Base-by-base conservation (phyloP, 1,140 invertebrate genomes). In the Penaeus indicus region DNA sequence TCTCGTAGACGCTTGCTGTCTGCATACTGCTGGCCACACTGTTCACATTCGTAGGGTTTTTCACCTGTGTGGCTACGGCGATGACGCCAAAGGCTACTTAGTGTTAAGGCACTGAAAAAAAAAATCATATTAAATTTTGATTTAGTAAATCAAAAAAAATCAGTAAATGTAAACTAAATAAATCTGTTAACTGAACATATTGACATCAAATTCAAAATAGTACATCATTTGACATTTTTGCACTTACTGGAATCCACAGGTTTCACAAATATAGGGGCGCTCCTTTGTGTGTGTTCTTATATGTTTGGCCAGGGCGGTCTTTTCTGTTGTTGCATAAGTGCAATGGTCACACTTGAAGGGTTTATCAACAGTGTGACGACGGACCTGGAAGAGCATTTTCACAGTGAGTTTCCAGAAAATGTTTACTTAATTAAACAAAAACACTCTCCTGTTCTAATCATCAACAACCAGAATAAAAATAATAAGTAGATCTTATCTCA, bases 291-390 rank as follows among this genome's bases (percentile, higher is more conserved):
- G 90, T 42, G 86, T 88, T 54, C 93, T 85, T 42, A 93, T 92
- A 86, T 94, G 94, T 61, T 94, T 94, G 85, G 92, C 92, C 13
- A 94, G 91, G 82, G 93, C 93, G 72, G 93, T 93, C 89, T 93
- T 92, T 84, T 94, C 93, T 22, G 94, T 93, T 16, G 94, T 93
- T 11, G 93, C 92, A 88, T 94, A 94, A 82, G 92, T 91, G 92
- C 94, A 94, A 47, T 92, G 92, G 22, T 92, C 90, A 92, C 94
- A 94, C 84, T 94, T 93, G 88, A 92, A 94, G n/a, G 93, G 92
- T 77, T 93, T 94, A 25, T 92, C 90, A 11, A 86, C 77, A 4
- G 85, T 89, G 64, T 77, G 82, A 8, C 81, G 84, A 1, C 90
- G 86, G 18, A 89, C 80, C 85, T 88, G 75, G 16, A 25, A n/a